phyloP scores from a whole-genome alignment of 35 echinoderm and acorn worm species.

The Ophiothrix spiculata region DNA sequence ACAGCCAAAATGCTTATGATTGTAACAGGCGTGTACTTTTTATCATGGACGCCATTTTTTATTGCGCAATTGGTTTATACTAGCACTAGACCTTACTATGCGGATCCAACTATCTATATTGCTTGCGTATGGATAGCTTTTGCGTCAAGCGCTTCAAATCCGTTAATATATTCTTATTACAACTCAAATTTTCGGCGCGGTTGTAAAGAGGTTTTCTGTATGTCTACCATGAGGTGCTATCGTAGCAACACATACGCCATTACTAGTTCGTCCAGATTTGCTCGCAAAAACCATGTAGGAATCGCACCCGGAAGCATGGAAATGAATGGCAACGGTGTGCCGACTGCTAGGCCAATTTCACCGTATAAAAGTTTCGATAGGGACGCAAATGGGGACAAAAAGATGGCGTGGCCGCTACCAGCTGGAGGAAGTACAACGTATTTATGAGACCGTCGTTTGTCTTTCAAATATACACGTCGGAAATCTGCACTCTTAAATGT shows the following conservation, averaged over 20 bases:
- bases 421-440: slow-evolving; percentile 61
- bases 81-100: not conserved
- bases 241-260: slow-evolving; percentile 92
- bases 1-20: slow-evolving; percentile 95
- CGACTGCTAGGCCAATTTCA: slow-evolving; percentile 26
- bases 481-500: no score
- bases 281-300: slow-evolving; percentile 76
- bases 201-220: slow-evolving; percentile 90
- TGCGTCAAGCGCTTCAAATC: slow-evolving; percentile 77
- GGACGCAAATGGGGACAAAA: slow-evolving; percentile 86
- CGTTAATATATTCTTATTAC: slow-evolving; percentile 79
- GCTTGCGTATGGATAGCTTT: slow-evolving; percentile 66
- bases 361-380: slow-evolving; percentile 77
- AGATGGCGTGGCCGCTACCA: slow-evolving; percentile 86
- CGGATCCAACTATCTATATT: slow-evolving; percentile 44
- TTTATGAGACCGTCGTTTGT: slow-evolving; percentile 55
- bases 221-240: slow-evolving; percentile 85
- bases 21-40: slow-evolving; percentile 77
- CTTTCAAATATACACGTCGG: no score
- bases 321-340: slow-evolving; percentile 15
- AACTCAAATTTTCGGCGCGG: slow-evolving; percentile 96
- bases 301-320: slow-evolving; percentile 41
- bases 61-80: slow-evolving; percentile 22
- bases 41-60: slow-evolving; percentile 87
- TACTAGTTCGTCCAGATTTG: slow-evolving; percentile 66